Evolutionary conservation across 64 coral and sea anemone species (phyloP), one percentile per base, ranked within the genome.

Genomic region (Montipora efflorescens): DNA sequence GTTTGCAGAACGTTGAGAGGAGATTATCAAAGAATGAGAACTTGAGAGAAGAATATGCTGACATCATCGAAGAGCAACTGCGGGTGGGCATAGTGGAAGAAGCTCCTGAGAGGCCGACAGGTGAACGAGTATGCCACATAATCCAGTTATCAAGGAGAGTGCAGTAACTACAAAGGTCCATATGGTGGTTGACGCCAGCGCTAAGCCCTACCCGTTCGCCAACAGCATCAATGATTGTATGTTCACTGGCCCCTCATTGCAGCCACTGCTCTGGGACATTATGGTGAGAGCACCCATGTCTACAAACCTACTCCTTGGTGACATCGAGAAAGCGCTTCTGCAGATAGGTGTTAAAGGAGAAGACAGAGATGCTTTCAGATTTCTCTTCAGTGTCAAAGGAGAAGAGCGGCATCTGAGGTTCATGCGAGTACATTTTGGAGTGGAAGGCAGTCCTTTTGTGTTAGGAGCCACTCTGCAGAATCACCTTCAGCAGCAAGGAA

Each of bases 51-150:
- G 76, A 87, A 64, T 88, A 93, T 66, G 19, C 19, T 53, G 46
- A 75, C 69, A 94, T 94, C 16, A 57, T 85, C 2, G 46, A 58
- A 36, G 71, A 94, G 64, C 93, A 94, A 44, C 44, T 94, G 28
- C 50, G 59, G 11, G 59, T 13, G 67, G 93, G 87, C 2, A n/a
- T 90, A 72, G 53, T 57, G 2, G 53, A 57, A 57, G 53, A 57
- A 57, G 53, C 14, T 94, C 77, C 47, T 79, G 8, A 82, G 12
- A 81, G 4, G 5, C 79, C 78, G 1, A 28, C 15, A 10, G 78
- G 83, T 7, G 48, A 87, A 2, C 18, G 18, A 49, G 78, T 87
- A 18, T 80, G 91, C 91, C 91, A 52, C 75, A 87, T 74, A 87
- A 93, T 20, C 83, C 83, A 25, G 59, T 93, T 48, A 82, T 86